A percentile compares a stretch with the other conserved stretches of the same genome.
Evolutionary conservation across 2,113 vertebrate species (phyloP).

Genomic region (Elgaria multicarinata): DNA sequence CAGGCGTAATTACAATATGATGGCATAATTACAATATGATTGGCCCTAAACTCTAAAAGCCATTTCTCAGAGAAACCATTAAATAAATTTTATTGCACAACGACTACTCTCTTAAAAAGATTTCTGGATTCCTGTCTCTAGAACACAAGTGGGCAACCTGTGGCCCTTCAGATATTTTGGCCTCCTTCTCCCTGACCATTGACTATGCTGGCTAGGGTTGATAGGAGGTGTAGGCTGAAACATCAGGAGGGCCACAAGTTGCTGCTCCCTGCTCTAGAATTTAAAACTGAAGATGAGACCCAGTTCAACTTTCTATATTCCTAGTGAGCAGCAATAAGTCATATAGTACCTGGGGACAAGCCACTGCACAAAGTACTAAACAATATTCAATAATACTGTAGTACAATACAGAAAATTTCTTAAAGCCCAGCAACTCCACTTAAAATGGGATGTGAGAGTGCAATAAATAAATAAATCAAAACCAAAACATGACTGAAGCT

Average conservation of each 20-base stretch:
- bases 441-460: not conserved
- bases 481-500: constrained; percentile 11
- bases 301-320: not conserved
- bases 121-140: not conserved
- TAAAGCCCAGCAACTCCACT: not conserved
- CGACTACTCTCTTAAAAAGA: not conserved
- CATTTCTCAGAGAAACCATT: not conserved
- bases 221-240: no score
- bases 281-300: not conserved
- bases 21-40: not conserved
- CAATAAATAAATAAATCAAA: no score
- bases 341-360: not conserved
- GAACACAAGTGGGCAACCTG: no score
- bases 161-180: no score
- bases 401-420: not conserved
- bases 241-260: not conserved
- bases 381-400: not conserved
- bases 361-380: not conserved
- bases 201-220: no score
- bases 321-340: not conserved
- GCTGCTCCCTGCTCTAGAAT: not conserved
- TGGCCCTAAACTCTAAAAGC: not conserved
- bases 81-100: not conserved
- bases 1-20: not conserved
- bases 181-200: no score